Conservation (phyloP, 1,140 invertebrate genomes). For the Bombus confusus region DNA sequence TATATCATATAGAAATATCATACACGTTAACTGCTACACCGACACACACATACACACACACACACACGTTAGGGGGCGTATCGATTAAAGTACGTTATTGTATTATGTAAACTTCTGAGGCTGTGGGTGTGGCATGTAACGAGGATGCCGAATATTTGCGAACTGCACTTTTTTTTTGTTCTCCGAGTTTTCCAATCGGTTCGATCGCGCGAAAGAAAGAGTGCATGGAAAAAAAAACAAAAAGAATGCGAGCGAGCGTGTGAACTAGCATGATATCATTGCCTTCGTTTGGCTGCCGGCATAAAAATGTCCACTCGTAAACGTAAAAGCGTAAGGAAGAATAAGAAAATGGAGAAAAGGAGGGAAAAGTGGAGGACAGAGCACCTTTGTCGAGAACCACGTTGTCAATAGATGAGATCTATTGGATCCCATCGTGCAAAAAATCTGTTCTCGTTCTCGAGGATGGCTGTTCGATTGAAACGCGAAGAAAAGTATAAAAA, state of each 20-base stretch:
- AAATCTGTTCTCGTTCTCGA: background rate
- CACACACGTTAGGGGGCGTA: background rate
- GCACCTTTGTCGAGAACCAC: background rate
- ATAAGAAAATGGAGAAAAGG: background rate
- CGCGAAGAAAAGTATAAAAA: background rate
- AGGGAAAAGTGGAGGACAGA: background rate
- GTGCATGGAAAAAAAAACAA: background rate
- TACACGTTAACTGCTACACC: too few relatives aligned
- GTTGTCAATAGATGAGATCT: background rate
- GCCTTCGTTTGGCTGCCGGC: conserved; percentile 1
- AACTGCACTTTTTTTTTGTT: conserved; percentile 47
- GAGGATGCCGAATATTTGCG: conserved; percentile 63
- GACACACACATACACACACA: conserved; percentile 1
- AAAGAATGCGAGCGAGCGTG: background rate
- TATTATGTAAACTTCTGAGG: conserved; percentile 71
- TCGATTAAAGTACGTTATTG: conserved; percentile 52
- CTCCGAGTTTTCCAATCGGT: conserved; percentile 26
- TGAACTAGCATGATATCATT: background rate
- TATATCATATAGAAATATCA: conserved; percentile 39
- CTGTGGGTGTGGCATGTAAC: conserved; percentile 74
- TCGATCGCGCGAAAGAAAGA: conserved; percentile 15
- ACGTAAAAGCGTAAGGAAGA: background rate
- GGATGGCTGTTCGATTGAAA: background rate
- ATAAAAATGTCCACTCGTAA: conserved; percentile 7
- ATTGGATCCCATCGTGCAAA: background rate